phyloP scores from a whole-genome alignment of 1,140 invertebrate species.

The Hycleus phaleratus region DNA sequence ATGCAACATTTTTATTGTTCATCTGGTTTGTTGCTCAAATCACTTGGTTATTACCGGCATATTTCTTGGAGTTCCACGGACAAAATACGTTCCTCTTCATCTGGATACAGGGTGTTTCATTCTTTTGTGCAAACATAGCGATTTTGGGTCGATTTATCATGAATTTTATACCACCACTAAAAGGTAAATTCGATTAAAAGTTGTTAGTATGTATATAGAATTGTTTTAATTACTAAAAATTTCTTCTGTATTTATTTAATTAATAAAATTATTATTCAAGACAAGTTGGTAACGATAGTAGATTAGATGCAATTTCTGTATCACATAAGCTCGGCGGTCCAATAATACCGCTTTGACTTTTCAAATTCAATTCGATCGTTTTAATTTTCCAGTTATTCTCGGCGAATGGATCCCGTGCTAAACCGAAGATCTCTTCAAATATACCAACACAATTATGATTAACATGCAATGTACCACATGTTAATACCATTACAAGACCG shows the following conservation, averaged over 20 bases:
- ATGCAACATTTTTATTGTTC: slow-evolving; percentile 42
- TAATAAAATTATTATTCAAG: background rate
- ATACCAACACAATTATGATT: slow-evolving; percentile 45
- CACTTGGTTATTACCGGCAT: slow-evolving; percentile 85
- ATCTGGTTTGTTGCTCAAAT: slow-evolving; percentile 76
- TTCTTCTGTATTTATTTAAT: too few species aligned
- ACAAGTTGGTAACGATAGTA: slow-evolving; percentile 20
- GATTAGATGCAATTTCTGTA: slow-evolving; percentile 22
- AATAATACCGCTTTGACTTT: slow-evolving; percentile 32
- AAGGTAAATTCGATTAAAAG: too few species aligned
- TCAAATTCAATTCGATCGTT: slow-evolving; percentile 38
- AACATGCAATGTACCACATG: slow-evolving; percentile 54
- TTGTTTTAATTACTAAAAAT: too few species aligned
- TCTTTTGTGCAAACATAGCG: slow-evolving; percentile 70
- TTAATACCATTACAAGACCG: slow-evolving; percentile 52
- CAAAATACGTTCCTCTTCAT: slow-evolving; percentile 72
- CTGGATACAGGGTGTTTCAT: slow-evolving; percentile 68
- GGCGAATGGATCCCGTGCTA: slow-evolving; percentile 49
- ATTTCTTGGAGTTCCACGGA: slow-evolving; percentile 83
- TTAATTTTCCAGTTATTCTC: slow-evolving; percentile 59
- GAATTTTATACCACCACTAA: slow-evolving; percentile 26
- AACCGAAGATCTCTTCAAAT: slow-evolving; percentile 56
- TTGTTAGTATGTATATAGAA: too few species aligned
- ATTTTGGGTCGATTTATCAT: slow-evolving; percentile 60
- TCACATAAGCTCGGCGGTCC: slow-evolving; percentile 24